phyloP scores from a whole-genome alignment of 2,888 invertebrate species.

The Campoplex nolae region DNA sequence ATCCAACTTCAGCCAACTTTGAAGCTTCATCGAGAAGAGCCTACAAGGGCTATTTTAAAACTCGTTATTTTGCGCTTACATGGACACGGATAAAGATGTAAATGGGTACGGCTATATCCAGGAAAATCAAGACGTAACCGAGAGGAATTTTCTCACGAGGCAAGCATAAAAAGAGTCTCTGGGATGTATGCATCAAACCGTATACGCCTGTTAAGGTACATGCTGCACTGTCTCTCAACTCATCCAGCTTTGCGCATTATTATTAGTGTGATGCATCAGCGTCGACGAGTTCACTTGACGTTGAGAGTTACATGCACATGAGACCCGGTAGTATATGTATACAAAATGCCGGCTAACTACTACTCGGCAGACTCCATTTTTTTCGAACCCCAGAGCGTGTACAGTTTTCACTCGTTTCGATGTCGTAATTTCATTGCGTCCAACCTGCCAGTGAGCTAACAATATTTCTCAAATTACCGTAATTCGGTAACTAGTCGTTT shows the following conservation, averaged over 20 bases:
- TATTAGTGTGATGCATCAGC: conserved; percentile 37
- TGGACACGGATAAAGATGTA: background rate
- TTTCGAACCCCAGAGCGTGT: background rate
- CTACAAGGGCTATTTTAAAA: background rate
- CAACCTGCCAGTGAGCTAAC: background rate
- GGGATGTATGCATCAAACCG: conserved; percentile 12
- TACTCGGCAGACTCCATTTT: conserved; percentile 14
- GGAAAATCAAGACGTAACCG: conserved; percentile 46
- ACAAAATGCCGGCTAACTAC: background rate
- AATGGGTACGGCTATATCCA: background rate
- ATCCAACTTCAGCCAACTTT: background rate
- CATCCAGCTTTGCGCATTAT: conserved; percentile 40
- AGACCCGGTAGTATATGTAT: background rate
- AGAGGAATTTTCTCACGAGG: conserved; percentile 65
- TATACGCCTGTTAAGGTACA: conserved; percentile 2
- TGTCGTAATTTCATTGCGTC: background rate
- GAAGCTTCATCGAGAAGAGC: background rate
- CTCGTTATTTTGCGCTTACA: background rate
- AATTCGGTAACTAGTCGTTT: background rate
- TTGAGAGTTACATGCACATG: conserved; percentile 20
- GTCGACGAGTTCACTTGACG: conserved; percentile 35
- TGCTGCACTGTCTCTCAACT: conserved; percentile 23
- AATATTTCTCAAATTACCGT: background rate
- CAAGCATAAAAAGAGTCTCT: conserved; percentile 23
- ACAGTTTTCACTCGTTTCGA: background rate